Evolutionary conservation across 2,113 vertebrate genomes (phyloP).

Genomic region (Trichomycterus rosablanca): DNA sequence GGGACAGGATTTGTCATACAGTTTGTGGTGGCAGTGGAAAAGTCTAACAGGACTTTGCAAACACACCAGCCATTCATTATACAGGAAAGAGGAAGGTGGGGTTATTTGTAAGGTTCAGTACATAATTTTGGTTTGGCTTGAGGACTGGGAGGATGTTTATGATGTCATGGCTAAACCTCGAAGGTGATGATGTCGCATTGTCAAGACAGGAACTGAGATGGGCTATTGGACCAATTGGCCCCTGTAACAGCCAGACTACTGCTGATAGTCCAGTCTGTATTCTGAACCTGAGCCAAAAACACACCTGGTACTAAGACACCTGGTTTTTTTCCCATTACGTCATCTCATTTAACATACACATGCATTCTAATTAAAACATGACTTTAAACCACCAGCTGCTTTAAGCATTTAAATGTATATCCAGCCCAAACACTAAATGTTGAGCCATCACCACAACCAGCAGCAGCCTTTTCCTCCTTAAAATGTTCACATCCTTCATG

Average conservation of each 20-base stretch:
- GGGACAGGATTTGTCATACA: slow-evolving; percentile 31
- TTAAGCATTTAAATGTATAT: too few species aligned
- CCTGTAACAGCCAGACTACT: neutral
- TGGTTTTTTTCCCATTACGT: too few species aligned
- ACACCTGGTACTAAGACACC: too few species aligned
- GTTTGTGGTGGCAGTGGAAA: slow-evolving; percentile 39
- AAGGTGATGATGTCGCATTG: slow-evolving; percentile 24
- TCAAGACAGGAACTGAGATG: slow-evolving; percentile 12
- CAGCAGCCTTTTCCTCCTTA: too few species aligned
- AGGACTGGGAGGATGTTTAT: slow-evolving; percentile 30
- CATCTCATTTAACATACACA: too few species aligned
- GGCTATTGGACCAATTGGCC: slow-evolving; percentile 6
- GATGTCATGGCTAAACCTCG: slow-evolving; percentile 31
- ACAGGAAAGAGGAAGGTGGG: slow-evolving; percentile 37
- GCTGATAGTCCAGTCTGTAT: neutral
- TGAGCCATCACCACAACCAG: too few species aligned
- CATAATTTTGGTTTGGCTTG: slow-evolving; percentile 16
- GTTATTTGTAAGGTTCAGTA: slow-evolving; percentile 27
- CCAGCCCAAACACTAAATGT: too few species aligned
- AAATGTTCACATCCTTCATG: too few species aligned
- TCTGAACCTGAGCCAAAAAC: slow-evolving; percentile 12
- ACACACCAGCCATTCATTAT: slow-evolving; percentile 48
- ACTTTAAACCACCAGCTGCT: too few species aligned
- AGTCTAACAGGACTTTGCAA: slow-evolving; percentile 29
- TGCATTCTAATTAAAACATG: too few species aligned